These are phyloP conservation scores for Xestia xanthographa DNA, from an alignment of 2,888 invertebrate species.

Conservation along the genomic window DNA sequence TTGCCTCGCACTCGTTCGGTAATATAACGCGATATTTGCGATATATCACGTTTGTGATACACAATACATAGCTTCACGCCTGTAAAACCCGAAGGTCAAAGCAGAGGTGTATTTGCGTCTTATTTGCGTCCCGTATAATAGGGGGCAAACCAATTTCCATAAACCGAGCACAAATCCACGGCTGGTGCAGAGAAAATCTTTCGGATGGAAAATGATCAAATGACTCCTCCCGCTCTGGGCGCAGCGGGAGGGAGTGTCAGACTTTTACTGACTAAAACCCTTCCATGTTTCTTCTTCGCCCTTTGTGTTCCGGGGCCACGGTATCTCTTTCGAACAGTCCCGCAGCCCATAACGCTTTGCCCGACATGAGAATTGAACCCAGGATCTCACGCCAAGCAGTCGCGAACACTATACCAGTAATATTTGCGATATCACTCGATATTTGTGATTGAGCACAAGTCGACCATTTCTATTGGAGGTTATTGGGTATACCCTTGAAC, in stretches of 20 bases:
- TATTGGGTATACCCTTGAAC: constrained; percentile 66
- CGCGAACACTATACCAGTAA: not conserved
- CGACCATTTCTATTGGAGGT: constrained; percentile 46
- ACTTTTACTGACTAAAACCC: too few relatives aligned
- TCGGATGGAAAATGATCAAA: too few relatives aligned
- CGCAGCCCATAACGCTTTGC: not conserved
- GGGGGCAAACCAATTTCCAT: not conserved
- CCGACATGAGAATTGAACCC: not conserved
- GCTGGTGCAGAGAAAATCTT: not conserved
- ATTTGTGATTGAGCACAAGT: constrained; percentile 31
- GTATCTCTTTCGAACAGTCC: too few relatives aligned
- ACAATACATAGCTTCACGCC: not conserved
- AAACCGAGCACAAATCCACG: not conserved
- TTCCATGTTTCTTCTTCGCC: too few relatives aligned
- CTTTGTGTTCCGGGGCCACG: too few relatives aligned
- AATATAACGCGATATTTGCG: constrained; percentile 40
- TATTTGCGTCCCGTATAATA: not conserved
- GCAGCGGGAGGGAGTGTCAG: too few relatives aligned
- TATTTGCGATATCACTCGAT: constrained; percentile 34
- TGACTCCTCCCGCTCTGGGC: too few relatives aligned
- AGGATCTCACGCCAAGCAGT: not conserved
- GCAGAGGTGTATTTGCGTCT: not conserved
- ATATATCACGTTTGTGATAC: constrained; percentile 21
- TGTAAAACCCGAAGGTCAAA: not conserved
- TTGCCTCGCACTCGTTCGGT: constrained; percentile 36